Evolutionary conservation across 2,113 vertebrate species (phyloP).

Genomic region (Emydura subglobosa): DNA sequence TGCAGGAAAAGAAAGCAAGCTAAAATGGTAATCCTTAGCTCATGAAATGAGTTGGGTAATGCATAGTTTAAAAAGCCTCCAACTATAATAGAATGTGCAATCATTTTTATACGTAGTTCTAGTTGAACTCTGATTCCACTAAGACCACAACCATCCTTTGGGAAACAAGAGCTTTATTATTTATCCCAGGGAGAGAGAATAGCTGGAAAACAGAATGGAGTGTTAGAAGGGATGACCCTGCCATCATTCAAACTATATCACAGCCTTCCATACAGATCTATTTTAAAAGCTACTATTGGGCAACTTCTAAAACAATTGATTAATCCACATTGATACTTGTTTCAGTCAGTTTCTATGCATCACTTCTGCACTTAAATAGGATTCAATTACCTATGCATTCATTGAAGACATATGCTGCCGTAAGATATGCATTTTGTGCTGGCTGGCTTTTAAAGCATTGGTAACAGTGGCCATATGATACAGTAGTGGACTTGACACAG

Average conservation of each 20-base stretch:
- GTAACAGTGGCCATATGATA: not conserved
- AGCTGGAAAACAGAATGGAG: not conserved
- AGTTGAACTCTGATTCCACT: not conserved
- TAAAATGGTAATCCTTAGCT: not conserved
- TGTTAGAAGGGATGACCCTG: not conserved
- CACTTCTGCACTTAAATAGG: not conserved
- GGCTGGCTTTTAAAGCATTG: not conserved
- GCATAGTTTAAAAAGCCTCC: not conserved
- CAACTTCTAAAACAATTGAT: not conserved
- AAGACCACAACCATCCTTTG: not conserved
- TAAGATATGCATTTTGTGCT: not conserved
- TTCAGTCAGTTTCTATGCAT: not conserved
- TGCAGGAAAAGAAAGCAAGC: not conserved
- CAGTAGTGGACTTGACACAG: not conserved
- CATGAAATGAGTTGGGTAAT: not conserved
- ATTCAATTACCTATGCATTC: not conserved
- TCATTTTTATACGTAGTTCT: not conserved
- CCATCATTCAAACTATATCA: not conserved
- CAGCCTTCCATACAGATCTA: not conserved
- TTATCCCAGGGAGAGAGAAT: not conserved
- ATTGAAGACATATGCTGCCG: not conserved
- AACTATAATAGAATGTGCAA: accelerated
- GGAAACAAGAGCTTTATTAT: not conserved
- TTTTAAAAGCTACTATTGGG: not conserved
- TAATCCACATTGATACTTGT: not conserved